Conservation (phyloP, 2,113 vertebrate species). For the Lampris megalopsis region DNA sequence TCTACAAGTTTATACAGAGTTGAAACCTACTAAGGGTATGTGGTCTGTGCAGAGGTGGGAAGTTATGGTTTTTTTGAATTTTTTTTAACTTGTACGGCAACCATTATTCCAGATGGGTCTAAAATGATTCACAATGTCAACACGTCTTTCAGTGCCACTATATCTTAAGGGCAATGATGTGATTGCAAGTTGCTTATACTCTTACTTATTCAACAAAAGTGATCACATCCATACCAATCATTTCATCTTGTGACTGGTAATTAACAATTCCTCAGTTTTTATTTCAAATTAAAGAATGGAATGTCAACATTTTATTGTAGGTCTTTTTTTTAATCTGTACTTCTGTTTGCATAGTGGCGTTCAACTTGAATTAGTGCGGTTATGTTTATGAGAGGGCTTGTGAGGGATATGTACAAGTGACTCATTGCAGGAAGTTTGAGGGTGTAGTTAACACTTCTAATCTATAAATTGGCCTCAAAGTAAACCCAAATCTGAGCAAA, state of each 20-base stretch:
- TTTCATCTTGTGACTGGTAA: not conserved
- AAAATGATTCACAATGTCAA: too few species aligned
- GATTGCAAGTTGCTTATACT: slow-evolving; percentile 5
- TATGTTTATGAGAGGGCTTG: slow-evolving; percentile 15
- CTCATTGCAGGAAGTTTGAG: slow-evolving; percentile 78
- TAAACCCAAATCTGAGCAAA: slow-evolving; percentile 54
- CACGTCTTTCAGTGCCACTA: too few species aligned
- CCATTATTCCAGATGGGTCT: too few species aligned
- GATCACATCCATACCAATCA: not conserved
- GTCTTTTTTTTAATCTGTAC: not conserved
- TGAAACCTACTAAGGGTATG: too few species aligned
- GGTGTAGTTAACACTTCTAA: slow-evolving; percentile 82
- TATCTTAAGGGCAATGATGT: not conserved
- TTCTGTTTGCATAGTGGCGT: not conserved
- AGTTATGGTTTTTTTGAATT: too few species aligned
- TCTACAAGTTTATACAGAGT: too few species aligned
- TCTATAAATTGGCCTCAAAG: slow-evolving; percentile 57
- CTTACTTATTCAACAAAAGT: not conserved
- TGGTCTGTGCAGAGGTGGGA: too few species aligned
- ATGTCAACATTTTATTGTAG: not conserved
- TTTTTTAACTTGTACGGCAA: too few species aligned
- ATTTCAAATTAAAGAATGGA: not conserved
- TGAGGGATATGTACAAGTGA: slow-evolving; percentile 32
- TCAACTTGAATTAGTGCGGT: not conserved
- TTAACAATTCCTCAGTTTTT: not conserved